Evolutionary conservation across 35 echinoderm and acorn worm genomes (phyloP).

Genomic region (Patiria miniata): DNA sequence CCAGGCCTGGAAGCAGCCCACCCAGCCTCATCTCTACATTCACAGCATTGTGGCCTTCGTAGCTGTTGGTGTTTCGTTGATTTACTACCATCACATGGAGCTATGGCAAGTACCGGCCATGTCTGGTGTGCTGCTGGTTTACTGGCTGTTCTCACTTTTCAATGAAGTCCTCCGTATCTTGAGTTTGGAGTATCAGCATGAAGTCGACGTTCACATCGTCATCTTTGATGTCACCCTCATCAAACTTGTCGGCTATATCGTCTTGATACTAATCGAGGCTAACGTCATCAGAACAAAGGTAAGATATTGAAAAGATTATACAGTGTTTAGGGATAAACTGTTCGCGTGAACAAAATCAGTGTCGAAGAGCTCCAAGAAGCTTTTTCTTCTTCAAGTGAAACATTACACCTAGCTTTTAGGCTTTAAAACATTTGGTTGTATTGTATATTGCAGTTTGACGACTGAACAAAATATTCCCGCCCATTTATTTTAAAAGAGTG

Average conservation of each 20-base stretch:
- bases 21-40: constrained; percentile 59
- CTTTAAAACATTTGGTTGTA: neutral
- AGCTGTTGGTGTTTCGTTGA: constrained; percentile 12
- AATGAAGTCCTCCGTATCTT: constrained; percentile 41
- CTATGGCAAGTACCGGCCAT: constrained; percentile 49
- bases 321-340: neutral
- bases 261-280: constrained; percentile 13
- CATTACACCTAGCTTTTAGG: neutral
- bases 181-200: neutral
- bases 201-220: neutral
- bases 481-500: neutral
- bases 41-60: constrained; percentile 31
- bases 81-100: constrained; percentile 73
- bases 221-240: constrained; percentile 32
- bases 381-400: neutral
- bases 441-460: neutral
- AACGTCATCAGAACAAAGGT: constrained; percentile 38
- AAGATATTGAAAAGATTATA: neutral
- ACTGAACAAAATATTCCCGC: neutral
- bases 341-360: neutral
- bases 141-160: constrained; percentile 46
- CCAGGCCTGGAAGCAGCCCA: neutral
- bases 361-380: neutral
- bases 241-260: neutral
- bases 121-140: constrained; percentile 40